Percentiles rank a stretch among this genome's conserved stretches.
These are phyloP conservation scores for Acanthiza pusilla DNA, from an alignment of 2,797 vertebrate genomes.

Conservation along the genomic window DNA sequence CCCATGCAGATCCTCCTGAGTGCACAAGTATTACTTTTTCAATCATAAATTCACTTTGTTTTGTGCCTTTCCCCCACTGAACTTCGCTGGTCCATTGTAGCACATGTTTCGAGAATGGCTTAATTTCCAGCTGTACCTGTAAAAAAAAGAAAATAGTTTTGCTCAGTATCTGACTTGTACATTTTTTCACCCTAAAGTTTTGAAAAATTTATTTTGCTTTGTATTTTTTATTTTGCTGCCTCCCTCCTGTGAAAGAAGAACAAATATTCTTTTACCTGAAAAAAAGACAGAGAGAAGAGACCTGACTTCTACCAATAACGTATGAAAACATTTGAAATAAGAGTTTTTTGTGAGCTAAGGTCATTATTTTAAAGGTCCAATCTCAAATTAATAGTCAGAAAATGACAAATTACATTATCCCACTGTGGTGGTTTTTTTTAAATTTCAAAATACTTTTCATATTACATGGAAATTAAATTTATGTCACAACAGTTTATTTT, in stretches of 20 bases:
- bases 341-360: neutral
- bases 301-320: neutral
- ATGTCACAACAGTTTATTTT: neutral
- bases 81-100: neutral
- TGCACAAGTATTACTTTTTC: neutral
- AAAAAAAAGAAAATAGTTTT: neutral
- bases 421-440: neutral
- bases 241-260: neutral
- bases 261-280: neutral
- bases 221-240: neutral
- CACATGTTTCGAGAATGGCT: neutral
- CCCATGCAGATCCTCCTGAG: neutral
- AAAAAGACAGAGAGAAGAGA: neutral
- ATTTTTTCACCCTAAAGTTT: neutral
- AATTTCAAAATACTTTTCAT: neutral
- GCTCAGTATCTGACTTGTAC: neutral
- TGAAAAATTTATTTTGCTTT: neutral
- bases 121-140: neutral
- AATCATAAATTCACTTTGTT: neutral
- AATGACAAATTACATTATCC: neutral
- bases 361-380: neutral
- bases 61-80: neutral
- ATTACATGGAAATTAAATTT: neutral
- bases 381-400: neutral
- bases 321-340: neutral